phyloP scores from a whole-genome alignment of 2,888 invertebrate genomes.

The Teinopalpus imperialis region DNA sequence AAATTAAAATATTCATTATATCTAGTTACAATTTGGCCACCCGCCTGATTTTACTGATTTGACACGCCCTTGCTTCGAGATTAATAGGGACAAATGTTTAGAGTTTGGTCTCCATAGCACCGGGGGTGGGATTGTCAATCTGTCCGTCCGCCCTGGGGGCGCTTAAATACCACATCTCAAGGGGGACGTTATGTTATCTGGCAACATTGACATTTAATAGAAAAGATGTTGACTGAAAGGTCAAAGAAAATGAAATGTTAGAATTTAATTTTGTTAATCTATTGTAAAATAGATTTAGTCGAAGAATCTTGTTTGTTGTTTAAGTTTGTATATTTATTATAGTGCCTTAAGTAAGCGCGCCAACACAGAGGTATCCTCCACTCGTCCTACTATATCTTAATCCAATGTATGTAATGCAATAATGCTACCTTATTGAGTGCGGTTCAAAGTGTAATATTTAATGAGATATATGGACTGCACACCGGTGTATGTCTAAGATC shows the following conservation, averaged over 20 bases:
- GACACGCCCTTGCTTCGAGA: conserved; percentile 71
- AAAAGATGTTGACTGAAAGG: conserved; percentile 45
- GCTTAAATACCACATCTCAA: conserved; percentile 74
- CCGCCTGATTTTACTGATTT: conserved; percentile 52
- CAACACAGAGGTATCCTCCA: no score
- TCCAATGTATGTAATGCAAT: no score
- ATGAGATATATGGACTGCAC: no score
- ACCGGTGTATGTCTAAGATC: no score
- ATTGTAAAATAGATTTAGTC: no score
- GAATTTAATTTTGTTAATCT: no score
- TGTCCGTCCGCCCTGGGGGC: conserved; percentile 46
- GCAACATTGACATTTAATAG: conserved; percentile 51
- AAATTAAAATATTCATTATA: conserved; percentile 2
- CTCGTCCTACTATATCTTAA: no score
- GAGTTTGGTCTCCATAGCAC: conserved; percentile 67
- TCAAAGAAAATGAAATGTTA: conserved; percentile 42
- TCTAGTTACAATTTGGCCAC: conserved; percentile 41
- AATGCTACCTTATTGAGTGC: no score
- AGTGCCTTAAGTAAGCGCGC: no score
- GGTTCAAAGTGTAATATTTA: no score
- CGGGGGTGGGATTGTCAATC: conserved; percentile 63
- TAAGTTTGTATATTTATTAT: no score
- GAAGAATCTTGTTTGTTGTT: no score
- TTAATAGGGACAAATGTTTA: conserved; percentile 75
- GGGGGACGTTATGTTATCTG: conserved; percentile 65